Evolutionary conservation across 2,797 vertebrate genomes (phyloP), one percentile per base, ranked within the genome.

Genomic region (Pangasius krempfi): DNA sequence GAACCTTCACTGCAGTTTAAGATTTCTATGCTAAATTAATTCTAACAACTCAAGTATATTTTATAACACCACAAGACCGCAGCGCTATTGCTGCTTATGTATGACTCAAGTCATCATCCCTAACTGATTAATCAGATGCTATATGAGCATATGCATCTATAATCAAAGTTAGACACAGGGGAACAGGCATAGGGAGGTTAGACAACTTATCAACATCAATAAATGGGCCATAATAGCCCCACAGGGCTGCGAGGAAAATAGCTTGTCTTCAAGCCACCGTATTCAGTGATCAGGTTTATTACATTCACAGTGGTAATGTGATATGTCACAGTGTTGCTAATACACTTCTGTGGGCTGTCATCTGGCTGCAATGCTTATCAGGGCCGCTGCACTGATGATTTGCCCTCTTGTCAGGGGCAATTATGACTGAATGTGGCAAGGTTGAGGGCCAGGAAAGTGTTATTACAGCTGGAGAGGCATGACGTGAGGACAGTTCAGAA

Each of bases 361-460:
- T 99, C 97, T 98, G 96, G 97, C 96, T 96, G 97, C 97, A 98
- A 99, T 98, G 98, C 98, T 99, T 98, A 99, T 99, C 98, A 98
- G 97, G 96, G 73, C 92, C 96, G 25, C 96, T 93, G 95, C 95
- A 96, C 97, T 98, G 97, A 98, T 96, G 97, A 98, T 97, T 97
- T 97, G 96, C 97, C 97, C 97, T 97, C 97, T 98, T 98, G 98
- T 99, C 98, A 96, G 97, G 96, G 96, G 97, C 97, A 98, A 99
- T 99, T 99, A 99, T 96, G 96, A 95, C 95, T 95, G 96, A 96
- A 97, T 97, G 96, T 96, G 95, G 97, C 87, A 95, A 95, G 96
- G 97, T 96, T 94, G 96, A 97, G 54, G 94, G 92, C 97, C 95
- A 95, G 92, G 94, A 92, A 95, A 95, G 96, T 92, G 94, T 93